A percentile compares a stretch with the other conserved stretches of the same genome.
Conservation (phyloP, 2,888 invertebrate genomes). For the Clostera curtula region DNA sequence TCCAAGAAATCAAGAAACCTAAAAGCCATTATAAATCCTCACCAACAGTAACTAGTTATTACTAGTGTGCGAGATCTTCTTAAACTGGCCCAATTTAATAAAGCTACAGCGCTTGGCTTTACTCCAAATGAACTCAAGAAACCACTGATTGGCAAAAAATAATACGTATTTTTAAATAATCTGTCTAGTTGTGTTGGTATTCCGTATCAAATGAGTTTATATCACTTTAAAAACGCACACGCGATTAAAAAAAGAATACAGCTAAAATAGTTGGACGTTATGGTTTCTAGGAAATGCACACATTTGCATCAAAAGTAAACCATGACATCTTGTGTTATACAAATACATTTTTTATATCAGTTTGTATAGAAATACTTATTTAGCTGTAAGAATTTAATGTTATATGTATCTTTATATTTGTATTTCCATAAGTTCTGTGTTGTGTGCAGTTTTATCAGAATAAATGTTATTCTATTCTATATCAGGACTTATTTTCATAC, state of each 20-base stretch:
- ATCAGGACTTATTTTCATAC: too few species aligned
- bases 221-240: constrained; percentile 1
- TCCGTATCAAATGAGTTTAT: neutral
- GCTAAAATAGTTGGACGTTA: constrained; percentile 11
- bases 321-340: neutral
- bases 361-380: too few species aligned
- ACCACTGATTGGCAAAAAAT: constrained; percentile 22
- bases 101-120: constrained; percentile 24
- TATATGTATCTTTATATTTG: too few species aligned
- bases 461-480: too few species aligned
- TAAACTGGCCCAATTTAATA: constrained; percentile 18
- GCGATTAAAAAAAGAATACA: constrained; percentile 5
- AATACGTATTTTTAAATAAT: constrained; percentile 10
- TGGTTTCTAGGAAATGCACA: constrained; percentile 2
- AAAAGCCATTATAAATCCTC: constrained; percentile 11
- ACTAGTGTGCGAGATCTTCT: constrained; percentile 18
- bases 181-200: neutral
- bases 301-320: constrained; percentile 2
- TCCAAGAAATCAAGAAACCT: constrained; percentile 18
- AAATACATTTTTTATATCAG: too few species aligned
- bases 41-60: too few species aligned
- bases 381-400: too few species aligned
- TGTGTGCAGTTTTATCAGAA: too few species aligned
- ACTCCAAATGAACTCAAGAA: constrained; percentile 26
- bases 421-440: too few species aligned